phyloP scores from a whole-genome alignment of 2,113 vertebrate genomes.

The Corythoichthys haematopterus region DNA sequence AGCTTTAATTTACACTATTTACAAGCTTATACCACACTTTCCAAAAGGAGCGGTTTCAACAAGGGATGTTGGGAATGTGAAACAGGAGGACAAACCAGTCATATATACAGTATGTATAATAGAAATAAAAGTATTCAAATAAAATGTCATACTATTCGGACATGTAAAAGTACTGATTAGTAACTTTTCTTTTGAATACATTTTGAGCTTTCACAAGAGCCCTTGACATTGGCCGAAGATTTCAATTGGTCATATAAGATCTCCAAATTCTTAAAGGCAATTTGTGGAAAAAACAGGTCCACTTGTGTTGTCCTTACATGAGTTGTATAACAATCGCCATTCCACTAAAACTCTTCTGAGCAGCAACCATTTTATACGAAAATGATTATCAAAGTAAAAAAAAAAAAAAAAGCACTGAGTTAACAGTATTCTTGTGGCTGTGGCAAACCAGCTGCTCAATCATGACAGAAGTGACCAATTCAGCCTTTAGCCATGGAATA shows the following conservation, averaged over 20 bases:
- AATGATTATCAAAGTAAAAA: not conserved
- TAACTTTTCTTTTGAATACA: not conserved
- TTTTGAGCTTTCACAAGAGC: not conserved
- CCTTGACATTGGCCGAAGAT: not conserved
- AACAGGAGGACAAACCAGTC: no score
- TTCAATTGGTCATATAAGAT: not conserved
- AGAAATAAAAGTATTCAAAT: not conserved
- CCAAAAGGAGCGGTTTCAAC: no score
- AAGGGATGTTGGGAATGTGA: no score
- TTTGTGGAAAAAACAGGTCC: no score
- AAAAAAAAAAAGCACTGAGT: not conserved
- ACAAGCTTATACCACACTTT: no score
- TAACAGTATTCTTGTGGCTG: slow-evolving; percentile 3
- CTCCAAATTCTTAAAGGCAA: no score
- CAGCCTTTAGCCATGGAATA: not conserved
- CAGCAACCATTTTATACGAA: not conserved
- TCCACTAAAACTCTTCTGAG: not conserved
- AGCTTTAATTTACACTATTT: no score
- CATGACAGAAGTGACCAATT: slow-evolving; percentile 20
- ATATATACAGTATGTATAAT: no score
- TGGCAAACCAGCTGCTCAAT: slow-evolving; percentile 10
- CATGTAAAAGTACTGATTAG: not conserved
- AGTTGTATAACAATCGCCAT: no score
- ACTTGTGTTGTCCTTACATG: no score
- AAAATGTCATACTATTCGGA: not conserved